Conservation (phyloP, 2,113 vertebrate species). For the Felis catus region DNA sequence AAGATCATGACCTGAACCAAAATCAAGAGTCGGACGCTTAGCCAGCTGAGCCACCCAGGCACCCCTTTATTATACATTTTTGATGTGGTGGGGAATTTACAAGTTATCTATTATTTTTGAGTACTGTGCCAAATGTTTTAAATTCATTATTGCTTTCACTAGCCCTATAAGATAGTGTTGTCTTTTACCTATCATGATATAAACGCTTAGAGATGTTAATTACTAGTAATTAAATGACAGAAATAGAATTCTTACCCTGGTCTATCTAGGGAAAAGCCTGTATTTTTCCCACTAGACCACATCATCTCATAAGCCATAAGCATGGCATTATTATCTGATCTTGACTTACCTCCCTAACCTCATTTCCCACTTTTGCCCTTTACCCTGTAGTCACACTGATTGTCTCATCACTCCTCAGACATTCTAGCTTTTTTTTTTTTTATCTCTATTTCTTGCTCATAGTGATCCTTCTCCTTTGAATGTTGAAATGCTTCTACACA, state of each 20-base stretch:
- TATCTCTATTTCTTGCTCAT: not conserved
- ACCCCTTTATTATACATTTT: not conserved
- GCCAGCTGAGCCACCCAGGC: no score
- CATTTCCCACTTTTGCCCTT: not conserved
- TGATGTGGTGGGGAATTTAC: not conserved
- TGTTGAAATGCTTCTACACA: not conserved
- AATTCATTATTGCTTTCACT: slow-evolving; percentile 29
- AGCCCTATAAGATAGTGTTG: not conserved
- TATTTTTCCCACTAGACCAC: not conserved
- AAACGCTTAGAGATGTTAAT: not conserved
- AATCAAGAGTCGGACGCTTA: no score
- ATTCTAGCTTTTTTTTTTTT: not conserved
- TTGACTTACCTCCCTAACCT: not conserved
- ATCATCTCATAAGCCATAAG: not conserved
- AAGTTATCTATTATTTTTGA: not conserved
- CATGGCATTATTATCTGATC: not conserved
- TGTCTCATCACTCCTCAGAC: not conserved
- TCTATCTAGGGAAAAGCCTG: not conserved
- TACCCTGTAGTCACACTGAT: not conserved
- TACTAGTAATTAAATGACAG: not conserved
- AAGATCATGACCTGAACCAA: no score
- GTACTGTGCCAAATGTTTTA: not conserved
- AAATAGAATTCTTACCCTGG: slow-evolving; percentile 10
- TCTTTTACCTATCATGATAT: slow-evolving; percentile 15
- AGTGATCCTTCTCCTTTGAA: not conserved